Base-by-base conservation (phyloP, 2,888 invertebrate species). In the Ochropleura leucogaster region DNA sequence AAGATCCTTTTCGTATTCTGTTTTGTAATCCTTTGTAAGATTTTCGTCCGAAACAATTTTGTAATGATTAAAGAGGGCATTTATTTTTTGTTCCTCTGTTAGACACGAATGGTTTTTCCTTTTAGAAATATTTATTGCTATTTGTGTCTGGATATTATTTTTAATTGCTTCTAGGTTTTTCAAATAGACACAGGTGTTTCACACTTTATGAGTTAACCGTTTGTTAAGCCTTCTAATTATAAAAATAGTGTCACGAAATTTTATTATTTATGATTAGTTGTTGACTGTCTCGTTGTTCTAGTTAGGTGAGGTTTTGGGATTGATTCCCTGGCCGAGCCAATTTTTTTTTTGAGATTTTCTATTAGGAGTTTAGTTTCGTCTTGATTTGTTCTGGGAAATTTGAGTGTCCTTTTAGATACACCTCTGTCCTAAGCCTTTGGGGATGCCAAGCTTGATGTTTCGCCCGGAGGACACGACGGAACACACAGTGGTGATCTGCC, bases 1-100 rank as follows among this genome's bases (percentile, higher is more conserved):
- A 82, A 84, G 82, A 84, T 86, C 87, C 83, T 72, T 87, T 84
- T 74, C 74, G 68, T 65, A 79, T 86, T 84, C 86, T 80, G 75
- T 87, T 84, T 87, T 80, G 82, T 85, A 87, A 87, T 83, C 84
- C 86, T 86, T 86, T 87, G 87, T 85, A 73, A 81, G 81, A 82
- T 79, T 80, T 83, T 81, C 77, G 74, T 74, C 69, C 66, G 60
- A 59, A 76, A 85, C 80, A 82, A 85, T 87, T 86, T 82, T 64
- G 78, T 60, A 71, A 85, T 84, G 68, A 80, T 81, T 81, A 82
- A 80, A 87, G 78, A 80, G 75, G 70, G 62, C 62, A 68, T 75
- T 85, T 85, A 79, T 84, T 83, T 86, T 83, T 73, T 82, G 49
- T 74, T 77, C 60, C 7, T 67, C 76, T 46, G 18, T 66, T 77